Percentiles rank a stretch among this genome's conserved stretches.
phyloP scores from a whole-genome alignment of 2,797 vertebrate genomes.

The Argyrosomus regius region DNA sequence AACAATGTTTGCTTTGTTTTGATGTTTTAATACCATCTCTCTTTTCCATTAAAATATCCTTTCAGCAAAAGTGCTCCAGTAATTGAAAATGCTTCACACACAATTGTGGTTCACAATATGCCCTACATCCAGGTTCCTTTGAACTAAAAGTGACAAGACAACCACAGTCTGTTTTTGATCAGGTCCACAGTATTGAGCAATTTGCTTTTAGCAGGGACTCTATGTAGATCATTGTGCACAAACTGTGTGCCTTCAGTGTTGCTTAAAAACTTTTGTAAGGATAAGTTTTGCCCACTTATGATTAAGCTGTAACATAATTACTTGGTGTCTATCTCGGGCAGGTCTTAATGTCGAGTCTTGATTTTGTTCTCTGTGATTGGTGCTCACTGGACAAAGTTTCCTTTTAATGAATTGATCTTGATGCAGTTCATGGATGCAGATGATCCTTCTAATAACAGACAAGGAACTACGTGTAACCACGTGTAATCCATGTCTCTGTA shows the following conservation, averaged over 20 bases:
- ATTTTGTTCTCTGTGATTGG: conserved; percentile 54
- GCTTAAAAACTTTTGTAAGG: background rate
- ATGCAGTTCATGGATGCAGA: conserved; percentile 63
- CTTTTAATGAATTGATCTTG: conserved; percentile 49
- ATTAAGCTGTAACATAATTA: background rate
- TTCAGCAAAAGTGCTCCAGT: background rate
- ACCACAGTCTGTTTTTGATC: conserved; percentile 2
- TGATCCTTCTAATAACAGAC: conserved; percentile 47
- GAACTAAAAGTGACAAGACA: conserved; percentile 2
- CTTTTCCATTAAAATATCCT: background rate
- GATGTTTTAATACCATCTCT: background rate
- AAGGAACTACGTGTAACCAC: conserved; percentile 59
- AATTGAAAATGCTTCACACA: background rate
- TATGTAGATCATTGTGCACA: background rate
- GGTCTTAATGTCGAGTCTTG: conserved; percentile 73
- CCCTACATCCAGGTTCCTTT: conserved; percentile 6
- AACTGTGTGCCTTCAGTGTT: background rate
- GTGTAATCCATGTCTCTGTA: conserved; percentile 44
- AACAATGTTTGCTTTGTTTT: background rate
- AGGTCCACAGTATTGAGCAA: background rate
- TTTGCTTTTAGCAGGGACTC: background rate
- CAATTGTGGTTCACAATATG: background rate
- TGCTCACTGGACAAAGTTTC: conserved; percentile 53
- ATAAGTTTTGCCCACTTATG: background rate
- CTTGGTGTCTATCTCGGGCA: background rate